Base-by-base conservation (phyloP, 2,888 invertebrate genomes). In the Seira sanloemensis region DNA sequence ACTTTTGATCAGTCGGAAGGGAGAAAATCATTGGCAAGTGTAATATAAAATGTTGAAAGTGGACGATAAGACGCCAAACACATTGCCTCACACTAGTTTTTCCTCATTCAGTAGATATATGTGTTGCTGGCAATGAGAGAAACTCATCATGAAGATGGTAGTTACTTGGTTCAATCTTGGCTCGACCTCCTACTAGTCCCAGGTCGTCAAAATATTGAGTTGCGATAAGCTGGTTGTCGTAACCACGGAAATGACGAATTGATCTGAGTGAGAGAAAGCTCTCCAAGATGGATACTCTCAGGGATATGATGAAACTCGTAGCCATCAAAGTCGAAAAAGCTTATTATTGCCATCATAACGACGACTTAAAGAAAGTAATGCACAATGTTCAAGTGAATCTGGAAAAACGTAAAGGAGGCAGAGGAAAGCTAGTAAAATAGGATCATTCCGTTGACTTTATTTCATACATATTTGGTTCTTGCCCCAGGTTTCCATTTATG, bases 401-500 rank as follows among this genome's bases (percentile, higher is more conserved):
- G 19, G 9, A 62, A 62, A 62, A 76, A 75, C 62, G 25, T 75
- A 65, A 65, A 37, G 65, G 62, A 27, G 54, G 68, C 68, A 62
- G 46, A 19, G 66, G 54, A 58, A 69, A n/a, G n/a, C 16, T 62
- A 62, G 62, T 21, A 62, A 21, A 21, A 62, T 21, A 62, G 21
- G n/a, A 62, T 16, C 18, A 18, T 2, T n/a, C 7, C 58, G n/a
- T 58, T 12, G 37, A 37, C 37, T 62, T 62, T 62, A 21, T 62
- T 62, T 21, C 62, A 9, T 9, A 7, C 62, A 21, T 62, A 18
- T 50, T 50, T 12, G 37, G 37, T 58, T 58, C n/a, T 58, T 4
- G 21, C 21, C 21, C 62, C 19, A 62, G 62, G 19, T 37, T 50
- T 50, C 16, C 78, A 67, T 83, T 83, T 83, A 83, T 83, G 83